A percentile compares a stretch with the other conserved stretches of the same genome.
Evolutionary conservation across 2,797 vertebrate genomes (phyloP).

Genomic region (Anisognathus igniventris): DNA sequence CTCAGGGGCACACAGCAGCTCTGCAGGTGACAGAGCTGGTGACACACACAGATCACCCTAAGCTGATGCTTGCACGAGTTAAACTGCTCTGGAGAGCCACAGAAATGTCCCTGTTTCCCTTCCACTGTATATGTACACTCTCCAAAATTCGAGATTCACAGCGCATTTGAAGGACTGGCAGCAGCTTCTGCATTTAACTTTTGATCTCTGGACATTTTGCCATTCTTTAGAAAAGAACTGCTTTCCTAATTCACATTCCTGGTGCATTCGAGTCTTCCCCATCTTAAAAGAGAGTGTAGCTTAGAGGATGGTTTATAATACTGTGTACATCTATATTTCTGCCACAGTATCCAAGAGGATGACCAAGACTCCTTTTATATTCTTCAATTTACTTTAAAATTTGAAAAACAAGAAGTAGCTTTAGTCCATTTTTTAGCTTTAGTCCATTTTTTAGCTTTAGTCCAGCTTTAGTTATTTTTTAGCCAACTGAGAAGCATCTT

Average conservation of each 20-base stretch:
- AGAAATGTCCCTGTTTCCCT: neutral
- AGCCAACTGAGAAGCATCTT: neutral
- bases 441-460: no score
- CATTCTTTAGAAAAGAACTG: neutral
- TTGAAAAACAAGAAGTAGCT: neutral
- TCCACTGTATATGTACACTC: neutral
- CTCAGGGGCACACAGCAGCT: accelerated
- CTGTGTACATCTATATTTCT: neutral
- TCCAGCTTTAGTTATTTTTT: neutral
- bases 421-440: neutral
- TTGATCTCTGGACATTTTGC: slow-evolving; percentile 12
- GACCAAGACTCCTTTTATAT: neutral
- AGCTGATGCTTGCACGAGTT: neutral
- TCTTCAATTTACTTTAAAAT: neutral
- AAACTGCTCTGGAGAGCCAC: neutral
- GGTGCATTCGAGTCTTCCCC: neutral
- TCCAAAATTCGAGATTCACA: slow-evolving; percentile 18
- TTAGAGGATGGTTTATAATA: neutral
- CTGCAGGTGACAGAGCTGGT: neutral
- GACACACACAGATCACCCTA: neutral
- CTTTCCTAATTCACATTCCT: neutral
- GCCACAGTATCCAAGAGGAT: neutral
- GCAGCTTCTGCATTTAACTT: slow-evolving; percentile 34
- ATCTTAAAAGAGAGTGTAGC: neutral
- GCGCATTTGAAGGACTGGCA: neutral